These are phyloP conservation scores for Pseudomugil tenellus DNA, from an alignment of 2,797 vertebrate genomes.

Conservation along the genomic window DNA sequence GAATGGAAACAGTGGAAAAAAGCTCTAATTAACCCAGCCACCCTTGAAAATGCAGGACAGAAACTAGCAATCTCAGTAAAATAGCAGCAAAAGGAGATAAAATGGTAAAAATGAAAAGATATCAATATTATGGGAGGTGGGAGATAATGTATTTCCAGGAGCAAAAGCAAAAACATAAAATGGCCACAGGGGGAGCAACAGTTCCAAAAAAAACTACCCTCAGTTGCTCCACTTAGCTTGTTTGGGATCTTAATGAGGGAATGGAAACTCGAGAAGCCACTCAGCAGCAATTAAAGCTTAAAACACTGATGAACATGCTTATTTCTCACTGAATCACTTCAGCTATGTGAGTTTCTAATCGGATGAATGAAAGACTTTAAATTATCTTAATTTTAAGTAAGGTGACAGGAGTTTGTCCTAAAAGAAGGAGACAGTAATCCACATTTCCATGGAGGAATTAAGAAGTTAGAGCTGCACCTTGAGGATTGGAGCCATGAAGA, in stretches of 20 bases:
- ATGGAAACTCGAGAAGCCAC: slow-evolving; percentile 57
- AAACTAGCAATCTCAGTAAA: neutral
- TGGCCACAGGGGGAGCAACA: slow-evolving; percentile 62
- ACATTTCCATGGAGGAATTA: slow-evolving; percentile 42
- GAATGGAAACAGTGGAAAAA: neutral
- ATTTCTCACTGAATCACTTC: slow-evolving; percentile 70
- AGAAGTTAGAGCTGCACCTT: slow-evolving; percentile 84
- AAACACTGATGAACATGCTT: slow-evolving; percentile 52
- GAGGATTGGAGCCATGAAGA: slow-evolving; percentile 98
- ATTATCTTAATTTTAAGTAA: slow-evolving; percentile 48
- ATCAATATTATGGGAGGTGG: neutral
- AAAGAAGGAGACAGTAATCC: slow-evolving; percentile 71
- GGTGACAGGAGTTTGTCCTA: slow-evolving; percentile 54
- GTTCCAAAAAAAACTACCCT: slow-evolving; percentile 19
- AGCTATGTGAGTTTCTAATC: slow-evolving; percentile 52
- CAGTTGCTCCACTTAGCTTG: neutral
- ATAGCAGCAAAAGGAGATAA: neutral
- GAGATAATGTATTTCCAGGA: neutral
- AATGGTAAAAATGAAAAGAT: neutral
- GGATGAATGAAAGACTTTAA: slow-evolving; percentile 55
- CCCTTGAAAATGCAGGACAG: neutral
- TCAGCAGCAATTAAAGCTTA: slow-evolving; percentile 61
- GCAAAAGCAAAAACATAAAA: neutral
- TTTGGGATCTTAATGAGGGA: slow-evolving; percentile 51
- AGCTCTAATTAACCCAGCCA: neutral